phyloP scores from a whole-genome alignment of 2,797 vertebrate species.

The Alauda arvensis region DNA sequence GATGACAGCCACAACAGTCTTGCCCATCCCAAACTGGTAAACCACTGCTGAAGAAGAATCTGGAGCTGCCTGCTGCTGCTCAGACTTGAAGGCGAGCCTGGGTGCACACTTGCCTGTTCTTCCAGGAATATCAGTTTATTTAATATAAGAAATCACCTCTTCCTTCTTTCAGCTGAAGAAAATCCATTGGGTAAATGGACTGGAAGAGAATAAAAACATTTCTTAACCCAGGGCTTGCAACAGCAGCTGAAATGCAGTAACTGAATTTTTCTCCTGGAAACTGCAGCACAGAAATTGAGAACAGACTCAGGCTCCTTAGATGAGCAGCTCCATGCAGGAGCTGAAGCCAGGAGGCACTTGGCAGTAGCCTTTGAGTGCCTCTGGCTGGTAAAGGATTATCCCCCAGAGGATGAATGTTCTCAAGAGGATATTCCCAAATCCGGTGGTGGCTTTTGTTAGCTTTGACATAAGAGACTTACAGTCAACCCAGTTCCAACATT shows the following conservation, averaged over 20 bases:
- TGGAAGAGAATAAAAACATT: background rate
- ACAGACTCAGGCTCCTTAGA: background rate
- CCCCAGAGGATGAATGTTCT: background rate
- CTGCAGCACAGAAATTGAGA: background rate
- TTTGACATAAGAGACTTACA: background rate
- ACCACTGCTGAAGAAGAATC: background rate
- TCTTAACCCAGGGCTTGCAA: background rate
- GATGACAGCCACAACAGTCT: background rate
- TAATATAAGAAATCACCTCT: background rate
- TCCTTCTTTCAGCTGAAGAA: background rate
- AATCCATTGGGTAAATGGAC: background rate
- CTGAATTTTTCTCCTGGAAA: background rate
- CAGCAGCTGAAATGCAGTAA: background rate
- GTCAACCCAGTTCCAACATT: background rate
- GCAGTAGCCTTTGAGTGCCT: background rate
- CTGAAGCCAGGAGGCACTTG: background rate
- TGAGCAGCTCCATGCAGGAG: background rate
- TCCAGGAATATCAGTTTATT: background rate
- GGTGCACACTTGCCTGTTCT: background rate
- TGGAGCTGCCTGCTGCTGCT: background rate
- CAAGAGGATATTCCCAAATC: background rate
- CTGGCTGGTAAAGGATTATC: background rate
- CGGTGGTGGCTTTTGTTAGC: background rate
- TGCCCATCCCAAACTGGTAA: conserved; percentile 4
- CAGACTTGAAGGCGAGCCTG: background rate